These are phyloP conservation scores for Heliothis peltigera DNA, from an alignment of 2,888 invertebrate species.

Conservation along the genomic window DNA sequence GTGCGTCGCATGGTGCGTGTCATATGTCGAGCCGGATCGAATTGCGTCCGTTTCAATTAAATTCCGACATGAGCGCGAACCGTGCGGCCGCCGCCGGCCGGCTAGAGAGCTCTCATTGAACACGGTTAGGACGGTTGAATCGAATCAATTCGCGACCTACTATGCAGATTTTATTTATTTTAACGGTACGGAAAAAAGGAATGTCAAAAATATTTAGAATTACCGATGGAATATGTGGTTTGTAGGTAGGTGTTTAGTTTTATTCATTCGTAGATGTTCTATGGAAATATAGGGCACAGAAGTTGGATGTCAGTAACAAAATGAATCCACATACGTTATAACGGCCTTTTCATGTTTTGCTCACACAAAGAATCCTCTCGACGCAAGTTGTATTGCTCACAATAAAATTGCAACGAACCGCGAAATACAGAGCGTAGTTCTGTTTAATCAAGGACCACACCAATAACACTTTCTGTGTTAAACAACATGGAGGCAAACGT, in stretches of 20 bases:
- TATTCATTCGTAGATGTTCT: conserved; percentile 13
- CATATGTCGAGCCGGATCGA: conserved; percentile 72
- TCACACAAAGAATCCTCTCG: conserved; percentile 47
- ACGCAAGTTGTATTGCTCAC: conserved; percentile 38
- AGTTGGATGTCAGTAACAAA: conserved; percentile 24
- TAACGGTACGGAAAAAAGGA: conserved; percentile 23
- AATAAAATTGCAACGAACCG: conserved; percentile 44
- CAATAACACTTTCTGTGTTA: conserved; percentile 26
- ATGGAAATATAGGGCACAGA: conserved; percentile 30
- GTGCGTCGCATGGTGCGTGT: conserved; percentile 71
- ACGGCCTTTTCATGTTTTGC: conserved; percentile 50
- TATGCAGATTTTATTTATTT: conserved; percentile 59
- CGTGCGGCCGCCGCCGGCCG: conserved; percentile 63
- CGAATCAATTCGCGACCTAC: conserved; percentile 54
- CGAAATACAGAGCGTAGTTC: conserved; percentile 27
- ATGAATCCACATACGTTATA: conserved; percentile 42
- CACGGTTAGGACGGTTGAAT: conserved; percentile 61
- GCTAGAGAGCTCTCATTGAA: conserved; percentile 76
- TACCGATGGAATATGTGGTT: conserved; percentile 16
- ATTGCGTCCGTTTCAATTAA: conserved; percentile 85
- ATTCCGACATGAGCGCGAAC: conserved; percentile 74
- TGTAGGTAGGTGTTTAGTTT: conserved; percentile 9
- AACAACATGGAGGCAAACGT: conserved; percentile 8
- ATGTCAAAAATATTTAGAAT: conserved; percentile 31
- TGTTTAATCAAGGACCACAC: conserved; percentile 37